Evolutionary conservation across 2,888 invertebrate species (phyloP).

Genomic region (Clusia tigrina): DNA sequence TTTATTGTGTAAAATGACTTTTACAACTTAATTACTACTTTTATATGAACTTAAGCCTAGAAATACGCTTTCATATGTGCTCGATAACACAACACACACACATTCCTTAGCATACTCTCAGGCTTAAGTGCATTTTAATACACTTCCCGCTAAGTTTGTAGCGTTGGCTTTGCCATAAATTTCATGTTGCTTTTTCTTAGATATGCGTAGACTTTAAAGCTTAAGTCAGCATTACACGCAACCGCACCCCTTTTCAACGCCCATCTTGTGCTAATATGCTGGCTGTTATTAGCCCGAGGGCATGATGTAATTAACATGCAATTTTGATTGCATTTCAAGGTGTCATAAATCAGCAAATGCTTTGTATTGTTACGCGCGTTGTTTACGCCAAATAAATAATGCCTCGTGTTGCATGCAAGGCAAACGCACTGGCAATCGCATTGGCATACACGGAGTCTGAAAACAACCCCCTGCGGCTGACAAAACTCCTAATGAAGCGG

Average conservation of each 20-base stretch:
- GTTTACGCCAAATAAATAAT: slow-evolving; percentile 28
- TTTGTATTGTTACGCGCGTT: slow-evolving; percentile 32
- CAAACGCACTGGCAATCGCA: no score
- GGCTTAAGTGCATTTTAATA: neutral
- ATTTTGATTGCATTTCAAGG: slow-evolving; percentile 50
- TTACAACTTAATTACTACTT: slow-evolving; percentile 2
- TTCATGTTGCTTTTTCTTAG: neutral
- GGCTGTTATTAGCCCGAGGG: neutral
- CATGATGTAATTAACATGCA: slow-evolving; percentile 50
- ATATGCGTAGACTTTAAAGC: neutral
- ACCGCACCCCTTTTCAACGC: slow-evolving; percentile 1
- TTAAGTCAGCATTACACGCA: neutral
- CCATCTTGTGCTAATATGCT: neutral
- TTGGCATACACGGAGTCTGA: neutral
- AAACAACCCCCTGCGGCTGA: neutral
- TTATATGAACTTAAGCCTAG: neutral
- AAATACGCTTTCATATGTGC: neutral
- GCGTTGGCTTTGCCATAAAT: neutral
- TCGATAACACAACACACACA: neutral
- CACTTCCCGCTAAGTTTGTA: no score
- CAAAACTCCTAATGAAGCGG: neutral
- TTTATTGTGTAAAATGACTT: neutral
- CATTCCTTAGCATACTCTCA: slow-evolving; percentile 1
- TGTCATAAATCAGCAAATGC: slow-evolving; percentile 50
- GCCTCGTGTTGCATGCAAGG: no score